Evolutionary conservation across 2,888 invertebrate genomes (phyloP).

Genomic region (Metellina segmentata): DNA sequence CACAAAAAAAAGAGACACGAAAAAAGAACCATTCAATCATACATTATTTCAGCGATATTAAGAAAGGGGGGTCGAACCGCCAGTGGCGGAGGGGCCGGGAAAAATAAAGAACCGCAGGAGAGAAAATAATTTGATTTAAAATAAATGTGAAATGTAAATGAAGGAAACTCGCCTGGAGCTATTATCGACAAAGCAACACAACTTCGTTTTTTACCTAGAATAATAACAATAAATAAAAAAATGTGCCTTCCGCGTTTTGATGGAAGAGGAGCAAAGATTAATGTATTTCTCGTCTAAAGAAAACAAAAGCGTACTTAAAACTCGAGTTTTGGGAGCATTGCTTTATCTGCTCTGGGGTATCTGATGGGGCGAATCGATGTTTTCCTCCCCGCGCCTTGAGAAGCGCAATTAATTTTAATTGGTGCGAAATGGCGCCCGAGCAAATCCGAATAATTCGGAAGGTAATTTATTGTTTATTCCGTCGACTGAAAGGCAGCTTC

Average conservation of each 20-base stretch:
- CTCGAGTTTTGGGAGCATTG: conserved; percentile 35
- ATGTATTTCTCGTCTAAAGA: conserved; percentile 24
- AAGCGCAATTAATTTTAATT: conserved; percentile 56
- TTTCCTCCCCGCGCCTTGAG: neutral
- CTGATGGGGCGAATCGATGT: conserved; percentile 4
- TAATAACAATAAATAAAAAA: conserved; percentile 22
- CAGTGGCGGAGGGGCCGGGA: neutral
- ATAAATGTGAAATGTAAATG: conserved; percentile 63
- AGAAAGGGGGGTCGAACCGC: neutral
- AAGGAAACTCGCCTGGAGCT: conserved; percentile 22
- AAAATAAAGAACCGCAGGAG: neutral
- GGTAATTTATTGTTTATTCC: conserved; percentile 4
- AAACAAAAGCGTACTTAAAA: conserved; percentile 47
- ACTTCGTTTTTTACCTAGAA: conserved; percentile 12
- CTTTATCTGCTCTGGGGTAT: conserved; percentile 16
- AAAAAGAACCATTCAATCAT: conserved; percentile 45
- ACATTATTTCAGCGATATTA: conserved; percentile 32
- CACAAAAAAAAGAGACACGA: neutral
- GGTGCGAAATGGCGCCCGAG: neutral
- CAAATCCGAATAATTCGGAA: neutral
- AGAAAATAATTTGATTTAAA: conserved; percentile 59
- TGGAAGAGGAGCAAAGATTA: conserved; percentile 54
- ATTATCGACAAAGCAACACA: conserved; percentile 52
- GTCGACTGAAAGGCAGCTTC: neutral
- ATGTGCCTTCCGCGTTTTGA: conserved; percentile 13